These are phyloP conservation scores for Cordilura impudica DNA, from an alignment of 2,888 invertebrate genomes.

Conservation along the genomic window DNA sequence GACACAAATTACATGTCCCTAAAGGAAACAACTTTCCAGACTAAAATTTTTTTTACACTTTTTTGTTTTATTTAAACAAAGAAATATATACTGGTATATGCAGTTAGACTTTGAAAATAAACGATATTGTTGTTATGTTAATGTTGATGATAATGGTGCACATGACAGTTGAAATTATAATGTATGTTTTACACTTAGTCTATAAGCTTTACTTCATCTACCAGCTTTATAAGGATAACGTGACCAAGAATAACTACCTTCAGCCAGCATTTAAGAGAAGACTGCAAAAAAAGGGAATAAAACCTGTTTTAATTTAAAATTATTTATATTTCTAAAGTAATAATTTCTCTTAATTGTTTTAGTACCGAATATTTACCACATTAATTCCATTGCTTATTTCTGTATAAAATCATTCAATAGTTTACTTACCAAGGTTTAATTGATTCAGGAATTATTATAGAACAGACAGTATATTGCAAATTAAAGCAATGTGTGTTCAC, in stretches of 20 bases:
- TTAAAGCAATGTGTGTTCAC: no score
- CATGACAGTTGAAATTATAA: slow-evolving; percentile 51
- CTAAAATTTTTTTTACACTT: neutral
- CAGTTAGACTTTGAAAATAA: slow-evolving; percentile 1
- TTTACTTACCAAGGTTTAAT: no score
- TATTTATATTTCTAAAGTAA: no score
- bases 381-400: no score
- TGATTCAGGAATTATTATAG: no score
- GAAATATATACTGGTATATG: slow-evolving; percentile 3
- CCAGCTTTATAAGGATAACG: neutral
- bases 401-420: no score
- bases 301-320: no score
- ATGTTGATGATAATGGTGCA: slow-evolving; percentile 49
- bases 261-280: neutral
- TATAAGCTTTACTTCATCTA: no score
- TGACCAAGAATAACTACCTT: neutral
- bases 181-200: slow-evolving; percentile 18
- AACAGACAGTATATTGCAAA: no score
- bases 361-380: no score
- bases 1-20: slow-evolving; percentile 52
- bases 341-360: no score
- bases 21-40: slow-evolving; percentile 56
- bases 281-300: no score
- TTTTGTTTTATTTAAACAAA: neutral
- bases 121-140: slow-evolving; percentile 29